Base-by-base conservation (phyloP, 2,797 vertebrate species). In the Lerista edwardsae region DNA sequence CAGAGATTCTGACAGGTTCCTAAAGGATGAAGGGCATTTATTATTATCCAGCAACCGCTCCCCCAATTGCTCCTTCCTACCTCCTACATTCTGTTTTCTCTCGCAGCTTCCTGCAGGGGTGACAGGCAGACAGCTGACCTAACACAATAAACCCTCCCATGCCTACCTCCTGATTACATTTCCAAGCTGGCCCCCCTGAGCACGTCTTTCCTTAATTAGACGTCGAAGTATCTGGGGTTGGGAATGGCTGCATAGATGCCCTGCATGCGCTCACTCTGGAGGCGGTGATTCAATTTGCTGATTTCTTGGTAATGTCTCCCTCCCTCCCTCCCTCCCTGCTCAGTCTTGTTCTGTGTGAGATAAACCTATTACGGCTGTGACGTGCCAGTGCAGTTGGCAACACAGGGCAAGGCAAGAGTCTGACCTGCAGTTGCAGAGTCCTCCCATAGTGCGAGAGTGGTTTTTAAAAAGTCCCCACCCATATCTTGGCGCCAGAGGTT, bases 231-330 rank as follows among this genome's bases (percentile, higher is more conserved):
- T 93, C 91, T 90, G 91, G 86, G 74, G 41, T 76, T 87, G 84
- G 87, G 90, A 92, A 91, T 91, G 87, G 83, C 86, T 83, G 93
- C 85, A 75, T 62, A 68, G 85, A 90, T 89, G 88, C 88, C 85
- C 73, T 0, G 15, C 79, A 80, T 84, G 81, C 73, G 7, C 64
- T 0, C 0, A 83, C 86, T 91, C 93, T 84, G 91, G 92, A 91
- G 87, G 86, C 84, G 1, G 1, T 91, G 88, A 92, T 92, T 86
- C 1, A 2, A 92, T 94, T 93, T 91, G 87, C 67, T 80, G 74
- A 51, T 93, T 90, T 75, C 87, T 93, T 86, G 15, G 87, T 88
- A 79, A 84, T 5, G 6, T 90, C 84, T 88, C 83, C 80, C 62
- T 39, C 64, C 39, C 84, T 88, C 83, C 80, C 62, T 39, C 64